Base-by-base conservation (phyloP, 2,888 invertebrate species). In the Drosophila vallismaia region DNA sequence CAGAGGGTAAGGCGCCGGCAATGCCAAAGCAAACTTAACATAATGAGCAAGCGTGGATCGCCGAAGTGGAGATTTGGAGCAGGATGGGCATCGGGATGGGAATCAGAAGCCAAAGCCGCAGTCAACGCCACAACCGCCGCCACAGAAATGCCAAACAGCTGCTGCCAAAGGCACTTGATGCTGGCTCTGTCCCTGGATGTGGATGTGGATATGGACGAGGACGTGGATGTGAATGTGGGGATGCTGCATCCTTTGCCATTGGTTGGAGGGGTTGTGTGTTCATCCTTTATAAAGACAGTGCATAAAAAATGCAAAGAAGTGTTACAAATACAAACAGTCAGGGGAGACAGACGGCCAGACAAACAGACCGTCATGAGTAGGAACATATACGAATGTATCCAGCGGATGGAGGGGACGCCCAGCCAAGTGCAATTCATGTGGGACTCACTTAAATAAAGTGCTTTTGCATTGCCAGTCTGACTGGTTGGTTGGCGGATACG, bases 401-500 rank as follows among this genome's bases (percentile, higher is more conserved):
- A 42, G 42, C 19, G 31, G 40, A 54, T 44, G 49, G 19, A 40
- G 42, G 46, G 46, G 51, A 68, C 55, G 64, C 56, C 56, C 73
- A 77, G 66, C 68, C 79, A 77, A 85, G 86, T 85, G 88, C 79
- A 79, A 84, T 87, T 87, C 83, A 84, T 79, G 83, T 82, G 83
- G 83, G 88, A 87, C 84, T 84, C 84, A 84, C 84, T 84, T 87
- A 84, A 84, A 84, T 87, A 84, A 84, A 84, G 84, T 84, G 84
- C 83, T 84, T 84, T 85, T 85, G 73, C 86, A 87, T 85, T 85
- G 84, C 83, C 75, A 62, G 66, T 31, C 57, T 67, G 71, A 57
- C 80, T 76, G 66, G 60, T 75, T 63, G 66, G 45, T 38, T 63
- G 64, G 66, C 36, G 75, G 82, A 74, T 76, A 74, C 48, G 53